phyloP scores from a whole-genome alignment of 1,140 invertebrate species.

The Temnothorax curvispinosus region DNA sequence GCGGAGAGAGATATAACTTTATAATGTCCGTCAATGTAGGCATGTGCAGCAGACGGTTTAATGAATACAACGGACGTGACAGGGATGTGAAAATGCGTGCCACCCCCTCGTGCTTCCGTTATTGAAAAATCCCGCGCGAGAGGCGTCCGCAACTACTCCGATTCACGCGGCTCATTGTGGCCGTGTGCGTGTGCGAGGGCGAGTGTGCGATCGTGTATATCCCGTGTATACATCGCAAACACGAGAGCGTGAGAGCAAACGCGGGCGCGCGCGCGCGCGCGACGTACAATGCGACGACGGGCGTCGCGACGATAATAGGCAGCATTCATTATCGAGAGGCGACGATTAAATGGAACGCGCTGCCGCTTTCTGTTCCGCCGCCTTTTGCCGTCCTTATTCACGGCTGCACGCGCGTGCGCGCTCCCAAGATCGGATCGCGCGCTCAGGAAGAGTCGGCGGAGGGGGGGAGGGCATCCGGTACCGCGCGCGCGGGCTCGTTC shows the following conservation, averaged over 20 bases:
- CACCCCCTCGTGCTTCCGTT: constrained; percentile 63
- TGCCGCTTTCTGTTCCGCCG: constrained; percentile 60
- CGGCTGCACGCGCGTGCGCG: not conserved
- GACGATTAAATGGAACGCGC: constrained; percentile 71
- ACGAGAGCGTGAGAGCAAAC: not conserved
- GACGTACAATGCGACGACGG: constrained; percentile 74
- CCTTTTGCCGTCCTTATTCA: constrained; percentile 16
- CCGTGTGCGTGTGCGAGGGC: not conserved
- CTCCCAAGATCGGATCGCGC: not conserved
- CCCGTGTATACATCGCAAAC: constrained; percentile 36
- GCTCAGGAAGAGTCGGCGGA: not conserved
- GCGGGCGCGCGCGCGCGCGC: not conserved
- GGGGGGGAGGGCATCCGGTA: not conserved
- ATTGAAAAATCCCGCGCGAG: constrained; percentile 68
- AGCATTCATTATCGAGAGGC: constrained; percentile 80
- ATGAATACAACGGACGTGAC: constrained; percentile 61
- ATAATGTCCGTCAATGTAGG: constrained; percentile 51
- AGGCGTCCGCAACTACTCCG: constrained; percentile 40
- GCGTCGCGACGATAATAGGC: constrained; percentile 74
- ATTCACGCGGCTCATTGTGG: constrained; percentile 51
- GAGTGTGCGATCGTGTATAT: not conserved
- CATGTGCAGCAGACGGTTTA: constrained; percentile 51
- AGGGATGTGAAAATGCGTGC: constrained; percentile 61
- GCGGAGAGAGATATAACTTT: constrained; percentile 65
- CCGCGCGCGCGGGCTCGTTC: not conserved